Percentiles rank a stretch among this genome's conserved stretches.
Evolutionary conservation across 2,888 invertebrate species (phyloP).

Genomic region (Drosophila eohydei): DNA sequence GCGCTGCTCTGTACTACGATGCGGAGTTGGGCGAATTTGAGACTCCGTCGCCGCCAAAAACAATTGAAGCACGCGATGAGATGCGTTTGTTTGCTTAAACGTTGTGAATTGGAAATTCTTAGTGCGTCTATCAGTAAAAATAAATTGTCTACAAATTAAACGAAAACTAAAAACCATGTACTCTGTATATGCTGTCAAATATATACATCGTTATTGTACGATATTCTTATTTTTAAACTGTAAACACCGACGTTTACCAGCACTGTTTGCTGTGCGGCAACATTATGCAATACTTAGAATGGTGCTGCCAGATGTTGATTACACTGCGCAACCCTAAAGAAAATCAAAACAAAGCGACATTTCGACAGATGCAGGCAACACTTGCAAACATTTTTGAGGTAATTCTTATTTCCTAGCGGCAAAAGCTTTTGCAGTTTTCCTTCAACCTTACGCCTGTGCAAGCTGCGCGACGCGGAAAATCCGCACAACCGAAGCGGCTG

Average conservation of each 20-base stretch:
- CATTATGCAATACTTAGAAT: conserved; percentile 45
- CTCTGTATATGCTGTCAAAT: not conserved
- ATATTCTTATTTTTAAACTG: conserved; percentile 5
- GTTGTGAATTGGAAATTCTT: conserved; percentile 49
- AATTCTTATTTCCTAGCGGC: conserved; percentile 64
- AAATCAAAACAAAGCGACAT: conserved; percentile 60
- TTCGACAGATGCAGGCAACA: conserved; percentile 59
- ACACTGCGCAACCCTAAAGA: conserved; percentile 46
- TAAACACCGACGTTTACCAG: not conserved
- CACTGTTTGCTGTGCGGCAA: conserved; percentile 20
- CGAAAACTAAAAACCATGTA: not conserved
- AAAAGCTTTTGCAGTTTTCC: conserved; percentile 77
- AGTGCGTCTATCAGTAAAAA: conserved; percentile 55
- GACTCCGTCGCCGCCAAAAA: conserved; percentile 87
- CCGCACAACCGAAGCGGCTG: conserved; percentile 37
- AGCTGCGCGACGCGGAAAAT: conserved; percentile 48
- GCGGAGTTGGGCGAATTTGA: conserved; percentile 91
- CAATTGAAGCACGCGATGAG: conserved; percentile 78
- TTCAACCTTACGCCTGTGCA: conserved; percentile 63
- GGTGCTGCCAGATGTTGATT: conserved; percentile 41
- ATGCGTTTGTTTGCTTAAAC: conserved; percentile 74
- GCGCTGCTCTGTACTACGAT: conserved; percentile 89
- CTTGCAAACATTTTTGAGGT: conserved; percentile 59
- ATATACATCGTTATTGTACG: not conserved
- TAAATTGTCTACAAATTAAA: conserved; percentile 53